These are phyloP conservation scores for Epinephelus awoara DNA, from an alignment of 2,797 vertebrate genomes.

Conservation along the genomic window DNA sequence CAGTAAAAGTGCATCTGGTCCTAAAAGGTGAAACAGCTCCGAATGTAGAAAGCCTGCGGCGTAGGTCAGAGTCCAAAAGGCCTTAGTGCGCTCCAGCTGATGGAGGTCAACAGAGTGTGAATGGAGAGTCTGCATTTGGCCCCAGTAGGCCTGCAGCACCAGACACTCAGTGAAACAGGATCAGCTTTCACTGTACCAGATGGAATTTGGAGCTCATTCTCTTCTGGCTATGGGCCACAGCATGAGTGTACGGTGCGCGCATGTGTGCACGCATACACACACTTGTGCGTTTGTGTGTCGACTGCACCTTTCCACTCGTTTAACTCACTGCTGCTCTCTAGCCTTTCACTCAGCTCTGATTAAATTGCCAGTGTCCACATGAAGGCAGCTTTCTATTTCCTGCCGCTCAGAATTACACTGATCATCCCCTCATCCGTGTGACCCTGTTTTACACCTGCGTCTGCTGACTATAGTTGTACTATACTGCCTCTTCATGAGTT, in stretches of 20 bases:
- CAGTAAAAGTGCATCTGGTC: conserved; percentile 3
- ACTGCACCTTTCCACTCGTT: conserved; percentile 51
- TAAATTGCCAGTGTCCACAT: conserved; percentile 48
- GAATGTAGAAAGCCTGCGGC: conserved; percentile 37
- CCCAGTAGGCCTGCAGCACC: conserved; percentile 54
- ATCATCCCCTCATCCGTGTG: conserved; percentile 8
- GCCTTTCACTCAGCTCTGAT: conserved; percentile 53
- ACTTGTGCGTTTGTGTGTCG: conserved; percentile 16
- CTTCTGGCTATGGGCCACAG: conserved; percentile 47
- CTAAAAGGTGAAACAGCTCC: conserved; percentile 5
- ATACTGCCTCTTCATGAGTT: not conserved
- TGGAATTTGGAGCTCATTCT: conserved; percentile 54
- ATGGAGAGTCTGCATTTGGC: conserved; percentile 50
- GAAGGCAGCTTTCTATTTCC: conserved; percentile 56
- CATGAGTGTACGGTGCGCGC: not conserved
- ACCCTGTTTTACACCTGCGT: conserved; percentile 10
- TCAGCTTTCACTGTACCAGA: conserved; percentile 56
- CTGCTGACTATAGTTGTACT: not conserved
- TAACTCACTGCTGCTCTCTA: conserved; percentile 34
- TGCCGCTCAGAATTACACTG: conserved; percentile 23
- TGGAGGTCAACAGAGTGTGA: conserved; percentile 61
- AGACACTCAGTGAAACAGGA: conserved; percentile 42
- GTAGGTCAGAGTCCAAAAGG: conserved; percentile 41
- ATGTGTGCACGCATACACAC: not conserved
- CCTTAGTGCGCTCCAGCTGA: conserved; percentile 40